Evolutionary conservation across 2,113 vertebrate genomes (phyloP).

Genomic region (Pavo muticus): DNA sequence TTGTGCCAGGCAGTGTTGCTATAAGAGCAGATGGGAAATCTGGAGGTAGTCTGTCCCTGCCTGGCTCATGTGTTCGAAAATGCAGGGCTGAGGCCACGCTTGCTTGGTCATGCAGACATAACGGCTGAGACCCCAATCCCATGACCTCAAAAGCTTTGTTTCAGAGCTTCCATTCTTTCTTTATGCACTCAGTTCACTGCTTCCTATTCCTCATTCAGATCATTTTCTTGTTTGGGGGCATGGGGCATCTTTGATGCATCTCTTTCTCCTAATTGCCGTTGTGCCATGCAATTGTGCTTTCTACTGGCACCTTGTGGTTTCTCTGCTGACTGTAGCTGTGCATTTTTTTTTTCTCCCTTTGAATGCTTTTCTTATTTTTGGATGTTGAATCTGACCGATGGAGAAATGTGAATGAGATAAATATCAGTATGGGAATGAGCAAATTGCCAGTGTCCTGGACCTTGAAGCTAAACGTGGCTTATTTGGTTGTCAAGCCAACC

Average conservation of each 20-base stretch:
- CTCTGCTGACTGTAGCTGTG: neutral
- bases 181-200: slow-evolving; percentile 55
- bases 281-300: neutral
- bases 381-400: neutral
- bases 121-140: slow-evolving; percentile 58
- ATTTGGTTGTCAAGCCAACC: slow-evolving; percentile 67
- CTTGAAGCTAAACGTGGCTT: slow-evolving; percentile 60
- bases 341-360: neutral
- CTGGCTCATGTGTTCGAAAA: neutral
- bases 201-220: slow-evolving; percentile 2
- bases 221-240: neutral
- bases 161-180: slow-evolving; percentile 59
- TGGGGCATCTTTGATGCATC: neutral
- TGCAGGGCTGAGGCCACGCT: neutral
- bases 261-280: slow-evolving; percentile 22
- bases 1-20: neutral
- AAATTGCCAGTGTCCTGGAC: slow-evolving; percentile 12
- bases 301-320: neutral
- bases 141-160: slow-evolving; percentile 70
- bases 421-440: slow-evolving; percentile 44
- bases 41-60: neutral
- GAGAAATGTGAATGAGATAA: slow-evolving; percentile 45
- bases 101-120: slow-evolving; percentile 69
- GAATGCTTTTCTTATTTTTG: neutral
- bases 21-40: slow-evolving; percentile 2